Base-by-base conservation (phyloP, 2,113 vertebrate species). In the Syrmaticus mikado region DNA sequence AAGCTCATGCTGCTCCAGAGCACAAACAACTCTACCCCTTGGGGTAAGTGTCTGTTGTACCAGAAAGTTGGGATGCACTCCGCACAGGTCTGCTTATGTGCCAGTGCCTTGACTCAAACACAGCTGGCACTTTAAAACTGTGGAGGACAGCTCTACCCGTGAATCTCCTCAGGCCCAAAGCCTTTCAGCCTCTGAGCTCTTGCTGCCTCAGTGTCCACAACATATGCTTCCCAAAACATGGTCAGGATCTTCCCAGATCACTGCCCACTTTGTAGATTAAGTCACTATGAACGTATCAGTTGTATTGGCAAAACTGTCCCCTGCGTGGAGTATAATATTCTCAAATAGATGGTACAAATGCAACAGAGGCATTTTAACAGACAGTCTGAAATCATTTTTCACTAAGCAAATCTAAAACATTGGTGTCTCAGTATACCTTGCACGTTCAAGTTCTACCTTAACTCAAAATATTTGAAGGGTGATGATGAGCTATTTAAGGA, bases 401-500 rank as follows among this genome's bases (percentile, higher is more conserved):
- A 81, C 34, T 50, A 86, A 74, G 40, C 78, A 83, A 83, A 92
- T 9, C 71, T 8, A 75, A 57, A n/a, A 46, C 5, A 90, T 16
- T 27, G 43, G 32, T n/a, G 14, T 61, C 28, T 88, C 57, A 85
- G 55, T 24, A 80, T 5, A 65, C 36, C 64, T 18, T 27, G 2
- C 38, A 46, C 5, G 18, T 84, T 68, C 46, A 75, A 78, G 75
- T 72, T 53, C 73, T 78, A 53, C 24, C 84, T 16, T 52, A 73
- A 79, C 27, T 53, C 36, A 32, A 78, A 92, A 87, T 65, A 74
- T 55, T 25, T 60, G 48, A 90, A 89, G 45, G 34, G 30, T 68
- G 81, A 40, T 25, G 62, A 65, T 15, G 16, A 73, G 43, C 40
- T 76, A 91, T 64, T 43, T 89, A 82, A 89, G 90, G 46, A 53